These are phyloP conservation scores for Bellardia pandia DNA, from an alignment of 2,888 invertebrate species.

Conservation along the genomic window DNA sequence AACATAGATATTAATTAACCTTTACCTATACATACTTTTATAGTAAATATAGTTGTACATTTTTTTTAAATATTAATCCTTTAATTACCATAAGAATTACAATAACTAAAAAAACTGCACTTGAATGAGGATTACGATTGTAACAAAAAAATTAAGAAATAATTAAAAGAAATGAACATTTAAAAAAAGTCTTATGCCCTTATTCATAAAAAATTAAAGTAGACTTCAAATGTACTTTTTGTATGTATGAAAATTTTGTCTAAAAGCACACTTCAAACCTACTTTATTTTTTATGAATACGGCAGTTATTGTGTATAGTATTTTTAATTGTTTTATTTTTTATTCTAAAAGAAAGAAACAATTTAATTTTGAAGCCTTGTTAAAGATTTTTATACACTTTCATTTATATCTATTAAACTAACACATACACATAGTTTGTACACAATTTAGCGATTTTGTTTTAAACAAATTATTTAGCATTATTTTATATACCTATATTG, in stretches of 20 bases:
- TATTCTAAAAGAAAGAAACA: slow-evolving; percentile 32
- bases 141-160: slow-evolving; percentile 22
- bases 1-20: slow-evolving; percentile 25
- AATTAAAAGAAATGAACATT: slow-evolving; percentile 6
- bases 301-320: slow-evolving; percentile 36
- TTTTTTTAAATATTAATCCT: slow-evolving; percentile 50
- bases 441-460: slow-evolving; percentile 64
- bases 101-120: slow-evolving; percentile 49
- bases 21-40: slow-evolving; percentile 32
- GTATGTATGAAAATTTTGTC: too few species aligned
- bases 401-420: background rate
- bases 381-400: slow-evolving; percentile 45
- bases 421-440: slow-evolving; percentile 35
- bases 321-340: slow-evolving; percentile 41
- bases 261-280: too few species aligned
- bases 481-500: slow-evolving; percentile 41
- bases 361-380: slow-evolving; percentile 62
- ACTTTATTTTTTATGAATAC: too few species aligned
- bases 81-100: slow-evolving; percentile 38
- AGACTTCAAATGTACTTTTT: too few species aligned
- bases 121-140: slow-evolving; percentile 35
- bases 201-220: too few species aligned
- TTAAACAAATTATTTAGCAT: slow-evolving; percentile 63
- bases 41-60: slow-evolving; percentile 52
- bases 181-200: slow-evolving; percentile 15